phyloP scores from a whole-genome alignment of 2,113 vertebrate genomes.

The Jaculus jaculus region DNA sequence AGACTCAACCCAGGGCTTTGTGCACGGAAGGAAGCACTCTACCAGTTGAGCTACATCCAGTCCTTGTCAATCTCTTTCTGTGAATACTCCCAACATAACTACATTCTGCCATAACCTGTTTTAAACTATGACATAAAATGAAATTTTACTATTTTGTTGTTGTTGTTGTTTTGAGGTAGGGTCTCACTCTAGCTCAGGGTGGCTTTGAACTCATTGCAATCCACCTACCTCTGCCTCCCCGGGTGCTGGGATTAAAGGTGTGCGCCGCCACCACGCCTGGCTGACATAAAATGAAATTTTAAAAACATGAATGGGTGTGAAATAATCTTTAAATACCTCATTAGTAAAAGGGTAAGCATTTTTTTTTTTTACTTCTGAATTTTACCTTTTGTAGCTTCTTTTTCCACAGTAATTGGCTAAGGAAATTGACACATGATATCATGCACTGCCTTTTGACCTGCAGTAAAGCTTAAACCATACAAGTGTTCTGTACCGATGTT shows the following conservation, averaged over 20 bases:
- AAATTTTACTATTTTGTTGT: too few relatives aligned
- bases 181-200: too few relatives aligned
- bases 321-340: not conserved
- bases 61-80: not conserved
- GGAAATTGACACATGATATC: constrained; percentile 80
- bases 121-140: too few relatives aligned
- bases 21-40: too few relatives aligned
- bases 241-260: too few relatives aligned
- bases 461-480: constrained; percentile 83
- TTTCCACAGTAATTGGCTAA: constrained; percentile 52
- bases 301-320: not conserved
- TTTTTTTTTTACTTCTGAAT: not conserved
- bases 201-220: too few relatives aligned
- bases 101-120: constrained; percentile 19
- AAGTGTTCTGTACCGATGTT: constrained; percentile 89
- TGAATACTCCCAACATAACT: constrained; percentile 5
- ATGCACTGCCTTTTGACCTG: constrained; percentile 81
- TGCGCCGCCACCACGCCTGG: too few relatives aligned
- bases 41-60: too few relatives aligned
- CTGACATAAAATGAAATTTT: constrained; percentile 16
- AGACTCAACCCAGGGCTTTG: too few relatives aligned
- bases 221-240: too few relatives aligned
- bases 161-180: too few relatives aligned
- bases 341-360: not conserved
- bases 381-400: not conserved